Evolutionary conservation across 2,888 invertebrate genomes (phyloP).

Genomic region (Leucoma salicis): DNA sequence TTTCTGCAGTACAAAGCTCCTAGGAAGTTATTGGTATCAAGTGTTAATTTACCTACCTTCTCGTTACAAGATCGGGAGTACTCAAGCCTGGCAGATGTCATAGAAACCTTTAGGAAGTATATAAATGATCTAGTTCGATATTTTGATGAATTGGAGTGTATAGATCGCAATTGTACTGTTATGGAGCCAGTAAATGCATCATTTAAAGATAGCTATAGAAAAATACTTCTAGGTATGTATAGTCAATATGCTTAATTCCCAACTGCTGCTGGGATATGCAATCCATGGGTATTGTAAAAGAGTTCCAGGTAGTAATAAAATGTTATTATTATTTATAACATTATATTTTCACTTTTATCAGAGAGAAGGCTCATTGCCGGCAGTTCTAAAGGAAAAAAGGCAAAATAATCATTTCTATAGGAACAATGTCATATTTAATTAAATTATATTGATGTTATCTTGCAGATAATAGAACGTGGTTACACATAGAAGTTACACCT

Average conservation of each 20-base stretch:
- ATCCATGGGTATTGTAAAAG: too few species aligned
- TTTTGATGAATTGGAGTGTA: conserved; percentile 59
- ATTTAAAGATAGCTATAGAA: conserved; percentile 65
- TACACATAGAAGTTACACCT: conserved; percentile 65
- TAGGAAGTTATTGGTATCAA: conserved; percentile 45
- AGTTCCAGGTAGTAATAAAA: too few species aligned
- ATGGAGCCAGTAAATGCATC: conserved; percentile 61
- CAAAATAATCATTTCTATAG: background rate
- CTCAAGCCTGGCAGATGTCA: conserved; percentile 46
- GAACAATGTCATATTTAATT: background rate
- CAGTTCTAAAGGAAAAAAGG: too few species aligned
- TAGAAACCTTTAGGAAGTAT: conserved; percentile 41
- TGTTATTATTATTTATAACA: too few species aligned
- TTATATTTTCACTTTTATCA: too few species aligned
- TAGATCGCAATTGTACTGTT: conserved; percentile 56
- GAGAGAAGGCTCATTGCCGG: too few species aligned
- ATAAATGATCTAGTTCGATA: conserved; percentile 49
- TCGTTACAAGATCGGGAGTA: conserved; percentile 51
- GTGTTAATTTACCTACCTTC: conserved; percentile 51
- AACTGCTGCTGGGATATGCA: too few species aligned
- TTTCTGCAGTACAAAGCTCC: conserved; percentile 46
- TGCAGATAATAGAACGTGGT: conserved; percentile 63
- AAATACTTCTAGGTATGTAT: conserved; percentile 57
- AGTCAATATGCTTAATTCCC: too few species aligned
- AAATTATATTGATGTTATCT: background rate